Base-by-base conservation (phyloP, 2,113 vertebrate species). In the Oncorhynchus clarkii region DNA sequence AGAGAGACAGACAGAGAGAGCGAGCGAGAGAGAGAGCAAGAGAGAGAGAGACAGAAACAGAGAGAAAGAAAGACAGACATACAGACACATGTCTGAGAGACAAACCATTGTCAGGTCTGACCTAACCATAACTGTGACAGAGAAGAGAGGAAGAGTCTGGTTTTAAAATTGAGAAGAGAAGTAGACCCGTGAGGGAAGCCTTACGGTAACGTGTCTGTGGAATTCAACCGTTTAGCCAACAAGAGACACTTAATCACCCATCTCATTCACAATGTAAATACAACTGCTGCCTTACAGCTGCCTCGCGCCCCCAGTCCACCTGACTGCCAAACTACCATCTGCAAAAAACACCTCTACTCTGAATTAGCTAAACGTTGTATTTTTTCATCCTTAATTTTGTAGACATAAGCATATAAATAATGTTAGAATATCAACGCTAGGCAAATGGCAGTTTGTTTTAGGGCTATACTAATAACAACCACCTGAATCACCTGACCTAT, bases 151-250 rank as follows among this genome's bases (percentile, higher is more conserved):
- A 84, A 60, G 78, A 78, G 88, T 92, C 90, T 91, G 91, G 79
- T 91, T 84, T 84, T 86, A 80, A 88, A 76, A 88, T 88, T 68
- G 77, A 80, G 80, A 80, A 59, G 80, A 78, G 76, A 82, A 69
- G 75, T 86, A 74, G 79, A 67, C 71, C 90, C 88, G 75, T 90
- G 18, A 4, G 86, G 84, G 88, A 88, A 71, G 45, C 74, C 74
- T 88, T 80, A 82, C 74, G 77, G 79, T 82, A 83, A 85, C 68
- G 70, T 83, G 85, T 82, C 73, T 77, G 67, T 82, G 82, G 80
- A 91, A 89, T 86, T 72, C 57, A 80, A 71, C 76, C 80, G 59
- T 78, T 67, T 77, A 69, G 82, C 85, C 86, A 87, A 69, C 76
- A 75, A 78, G 51, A 74, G 49, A 77, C 85, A 79, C 75, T 85